These are phyloP conservation scores for Platynereis dumerilii DNA, from an alignment of 2,888 invertebrate genomes.

Conservation along the genomic window DNA sequence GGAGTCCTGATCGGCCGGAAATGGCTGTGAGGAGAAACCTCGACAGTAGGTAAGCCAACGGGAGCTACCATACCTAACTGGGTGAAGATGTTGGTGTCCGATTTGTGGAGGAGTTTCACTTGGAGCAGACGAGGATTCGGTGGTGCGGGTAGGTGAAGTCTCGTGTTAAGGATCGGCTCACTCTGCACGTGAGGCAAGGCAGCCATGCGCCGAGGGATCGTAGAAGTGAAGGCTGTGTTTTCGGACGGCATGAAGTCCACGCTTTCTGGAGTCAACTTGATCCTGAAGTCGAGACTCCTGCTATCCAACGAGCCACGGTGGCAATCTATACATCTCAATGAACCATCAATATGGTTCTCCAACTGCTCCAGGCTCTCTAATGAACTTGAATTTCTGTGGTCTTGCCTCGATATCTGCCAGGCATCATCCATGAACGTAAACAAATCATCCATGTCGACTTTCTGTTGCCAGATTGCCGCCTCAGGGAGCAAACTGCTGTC, in stretches of 20 bases:
- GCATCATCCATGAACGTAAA: background rate
- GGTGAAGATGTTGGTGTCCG: slow-evolving; percentile 28
- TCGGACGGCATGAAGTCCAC: slow-evolving; percentile 45
- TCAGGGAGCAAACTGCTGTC: slow-evolving; percentile 6
- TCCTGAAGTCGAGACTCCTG: too few species aligned
- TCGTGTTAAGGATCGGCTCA: slow-evolving; percentile 38
- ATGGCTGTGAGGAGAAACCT: slow-evolving; percentile 81
- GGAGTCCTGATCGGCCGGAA: slow-evolving; percentile 75
- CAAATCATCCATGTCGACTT: background rate
- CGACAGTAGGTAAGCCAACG: slow-evolving; percentile 58
- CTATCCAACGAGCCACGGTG: background rate
- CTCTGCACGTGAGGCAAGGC: slow-evolving; percentile 49
- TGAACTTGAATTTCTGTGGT: background rate
- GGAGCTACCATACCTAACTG: slow-evolving; percentile 15
- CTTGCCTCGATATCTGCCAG: background rate
- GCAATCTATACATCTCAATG: background rate
- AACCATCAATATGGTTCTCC: background rate
- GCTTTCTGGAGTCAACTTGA: background rate
- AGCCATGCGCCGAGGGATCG: slow-evolving; percentile 42
- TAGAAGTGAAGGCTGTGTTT: slow-evolving; percentile 50
- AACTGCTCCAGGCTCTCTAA: background rate
- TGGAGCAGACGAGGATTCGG: slow-evolving; percentile 9
- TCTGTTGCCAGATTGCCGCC: slow-evolving; percentile 1
- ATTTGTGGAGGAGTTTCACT: slow-evolving; percentile 32
- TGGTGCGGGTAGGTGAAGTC: background rate